Conservation (phyloP, 1,140 invertebrate species). For the Drosophila sulfurigaster region DNA sequence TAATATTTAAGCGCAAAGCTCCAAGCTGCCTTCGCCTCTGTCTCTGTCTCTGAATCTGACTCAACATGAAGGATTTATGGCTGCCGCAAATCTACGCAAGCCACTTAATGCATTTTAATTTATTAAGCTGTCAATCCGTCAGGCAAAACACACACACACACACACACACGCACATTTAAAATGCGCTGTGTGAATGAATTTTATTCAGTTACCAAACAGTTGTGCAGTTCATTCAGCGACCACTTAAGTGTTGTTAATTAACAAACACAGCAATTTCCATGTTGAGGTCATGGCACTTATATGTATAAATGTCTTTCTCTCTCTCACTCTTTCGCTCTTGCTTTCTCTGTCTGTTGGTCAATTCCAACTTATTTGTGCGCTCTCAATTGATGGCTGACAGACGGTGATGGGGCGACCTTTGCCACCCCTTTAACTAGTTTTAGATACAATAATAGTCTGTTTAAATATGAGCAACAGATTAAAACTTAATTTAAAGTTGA, state of each 20-base stretch:
- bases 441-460: slow-evolving; percentile 43
- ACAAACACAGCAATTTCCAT: slow-evolving; percentile 24
- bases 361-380: slow-evolving; percentile 25
- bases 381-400: slow-evolving; percentile 16
- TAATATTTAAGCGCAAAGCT: slow-evolving; percentile 77
- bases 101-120: slow-evolving; percentile 83
- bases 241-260: slow-evolving; percentile 53
- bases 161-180: slow-evolving; percentile 10
- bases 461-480: slow-evolving; percentile 83
- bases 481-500: slow-evolving; percentile 81
- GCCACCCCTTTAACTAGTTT: neutral
- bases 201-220: slow-evolving; percentile 16
- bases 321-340: neutral
- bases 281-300: slow-evolving; percentile 16
- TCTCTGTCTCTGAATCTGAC: slow-evolving; percentile 13
- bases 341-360: neutral
- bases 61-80: slow-evolving; percentile 70
- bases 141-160: slow-evolving; percentile 23
- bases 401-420: neutral
- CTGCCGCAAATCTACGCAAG: slow-evolving; percentile 76
- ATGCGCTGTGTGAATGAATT: neutral
- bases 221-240: slow-evolving; percentile 24
- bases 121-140: slow-evolving; percentile 80
- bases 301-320: neutral
- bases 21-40: slow-evolving; percentile 19